Conservation (phyloP, 2,888 invertebrate genomes). For the Heliconius erato region DNA sequence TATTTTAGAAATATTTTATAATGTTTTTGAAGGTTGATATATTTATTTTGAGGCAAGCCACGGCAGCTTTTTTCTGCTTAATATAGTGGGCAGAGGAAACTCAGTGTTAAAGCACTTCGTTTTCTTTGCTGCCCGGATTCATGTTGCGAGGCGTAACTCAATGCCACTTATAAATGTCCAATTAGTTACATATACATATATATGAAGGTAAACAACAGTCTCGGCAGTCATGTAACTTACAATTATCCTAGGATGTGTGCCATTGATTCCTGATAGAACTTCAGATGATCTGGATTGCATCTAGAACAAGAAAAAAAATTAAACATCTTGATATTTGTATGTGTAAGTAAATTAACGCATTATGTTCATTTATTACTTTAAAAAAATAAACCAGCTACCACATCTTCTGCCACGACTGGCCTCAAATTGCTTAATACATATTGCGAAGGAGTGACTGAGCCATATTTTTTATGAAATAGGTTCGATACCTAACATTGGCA, state of each 20-base stretch:
- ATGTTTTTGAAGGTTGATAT: background rate
- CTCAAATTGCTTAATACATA: too few relatives aligned
- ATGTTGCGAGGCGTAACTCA: background rate
- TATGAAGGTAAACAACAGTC: too few relatives aligned
- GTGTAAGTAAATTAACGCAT: background rate
- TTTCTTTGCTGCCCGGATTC: background rate
- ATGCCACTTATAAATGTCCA: background rate
- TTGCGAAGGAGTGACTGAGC: too few relatives aligned
- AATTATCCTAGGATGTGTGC: slow-evolving; percentile 47
- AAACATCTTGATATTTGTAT: background rate
- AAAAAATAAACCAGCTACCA: too few relatives aligned
- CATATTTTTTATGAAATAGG: too few relatives aligned
- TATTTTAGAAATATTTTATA: background rate
- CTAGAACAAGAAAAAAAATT: slow-evolving; percentile 6
- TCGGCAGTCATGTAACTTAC: slow-evolving; percentile 30
- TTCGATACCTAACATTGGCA: too few relatives aligned
- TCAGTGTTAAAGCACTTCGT: background rate
- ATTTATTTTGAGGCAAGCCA: too few relatives aligned
- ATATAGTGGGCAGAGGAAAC: background rate
- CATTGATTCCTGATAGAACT: slow-evolving; percentile 39
- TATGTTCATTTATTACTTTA: too few relatives aligned
- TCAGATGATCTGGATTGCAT: slow-evolving; percentile 39
- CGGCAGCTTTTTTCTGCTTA: too few relatives aligned
- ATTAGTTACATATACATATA: background rate
- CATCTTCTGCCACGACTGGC: too few relatives aligned